Base-by-base conservation (phyloP, 64 coral and sea anemone genomes). In the Actinia equina region DNA sequence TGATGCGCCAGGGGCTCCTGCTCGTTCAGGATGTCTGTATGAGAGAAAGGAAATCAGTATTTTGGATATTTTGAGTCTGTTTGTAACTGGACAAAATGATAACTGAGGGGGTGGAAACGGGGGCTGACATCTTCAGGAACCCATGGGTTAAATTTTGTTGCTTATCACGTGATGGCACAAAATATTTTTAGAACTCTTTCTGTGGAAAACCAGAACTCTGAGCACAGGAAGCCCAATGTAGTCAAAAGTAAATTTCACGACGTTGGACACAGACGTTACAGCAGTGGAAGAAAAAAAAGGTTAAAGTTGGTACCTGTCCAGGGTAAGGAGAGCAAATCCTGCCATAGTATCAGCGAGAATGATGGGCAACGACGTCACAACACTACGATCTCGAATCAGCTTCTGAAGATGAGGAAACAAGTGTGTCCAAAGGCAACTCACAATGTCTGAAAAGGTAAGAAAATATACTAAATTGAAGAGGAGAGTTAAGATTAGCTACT, bases 361-460 rank as follows among this genome's bases (percentile, higher is more conserved):
- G 79, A 25, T 91, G 59, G 86, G 17, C 18, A 49, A 27, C 7
- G 84, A 54, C 88, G 71, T 86, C 46, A 85, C 26, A 0, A 85
- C 26, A 18, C 5, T 15, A 30, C 83, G 83, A 44, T 85, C 83
- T 6, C 78, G 41, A 22, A 25, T 43, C 60, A 92, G 52, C 25
- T 56, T 56, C 77, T 78, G 86, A 70, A 94, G 63, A 71, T 91
- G 64, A 77, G 88, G 81, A 85, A 94, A 94, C 54, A 94, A 26
- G 84, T 88, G 63, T 27, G 79, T 60, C 93, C 93, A 94, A 85
- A 91, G 64, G 11, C 64, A 82, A 23, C 71, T 43, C 46, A 63
- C 54, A 49, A 87, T 53, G 43, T 87, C 93, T 94, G 53, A 26
- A 45, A 37, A 87, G 52, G 37, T 10, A 44, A 82, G 12, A 57